Base-by-base conservation (phyloP, 2,113 vertebrate genomes). In the Ariopsis seemanni region DNA sequence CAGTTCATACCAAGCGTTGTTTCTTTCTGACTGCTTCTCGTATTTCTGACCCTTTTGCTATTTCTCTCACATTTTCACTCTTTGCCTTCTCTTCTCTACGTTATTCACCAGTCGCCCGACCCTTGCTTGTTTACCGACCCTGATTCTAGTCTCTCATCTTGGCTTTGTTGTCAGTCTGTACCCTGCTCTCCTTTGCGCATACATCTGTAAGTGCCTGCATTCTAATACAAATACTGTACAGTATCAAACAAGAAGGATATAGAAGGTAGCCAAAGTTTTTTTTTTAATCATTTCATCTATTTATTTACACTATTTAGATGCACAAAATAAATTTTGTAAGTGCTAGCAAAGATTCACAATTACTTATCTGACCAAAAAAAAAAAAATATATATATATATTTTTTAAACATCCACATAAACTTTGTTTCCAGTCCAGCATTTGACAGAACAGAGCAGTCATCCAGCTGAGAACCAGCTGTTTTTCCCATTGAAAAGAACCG, bases 401-500 rank as follows among this genome's bases (percentile, higher is more conserved):
- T 27, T 63, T 63, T 60, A 20, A 71, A 71, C 10, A 71, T 12
- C 34, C 0, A 5, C 7, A 0, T 72, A 72, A 25, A 74, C 4
- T 52, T 25, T 5, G 22, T n/a, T n/a, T 77, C 11, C 48, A 53
- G 42, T 77, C 4, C 11, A 53, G 50, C 10, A 55, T 27, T 60
- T 18, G 27, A 60, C 55, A 81, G 9, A 42, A 22, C 55, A 42
- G 8, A 58, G 27, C 74, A 22, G 4, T 60, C 11, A 10, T 15
- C 57, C 79, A 81, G 55, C 79, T 81, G 79, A 81, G 57, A 60
- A 12, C 27, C 79, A 81, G 79, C 57, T 81, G 79, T 81, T 60
- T 60, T 34, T 60, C 53, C 75, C n/a, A 58, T 58, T 6, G 11
- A 27, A 55, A 27, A 27, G 11, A 55, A 27, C 25, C 75, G 0